Base-by-base conservation (phyloP, 2,888 invertebrate species). In the Limnephilus auricula region DNA sequence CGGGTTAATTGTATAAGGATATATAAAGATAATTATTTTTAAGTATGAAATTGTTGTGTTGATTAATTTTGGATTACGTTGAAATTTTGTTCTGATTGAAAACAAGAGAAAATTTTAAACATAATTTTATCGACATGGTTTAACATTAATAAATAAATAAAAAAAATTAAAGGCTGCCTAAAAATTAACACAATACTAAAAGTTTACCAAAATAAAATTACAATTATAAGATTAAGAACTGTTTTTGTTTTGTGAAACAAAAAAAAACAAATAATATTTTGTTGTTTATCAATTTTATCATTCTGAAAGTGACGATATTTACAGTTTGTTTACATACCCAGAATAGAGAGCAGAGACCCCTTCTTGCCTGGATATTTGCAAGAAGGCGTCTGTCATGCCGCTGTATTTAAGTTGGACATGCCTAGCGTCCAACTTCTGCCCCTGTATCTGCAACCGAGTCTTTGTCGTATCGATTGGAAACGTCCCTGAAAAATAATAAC, bases 381-480 rank as follows among this genome's bases (percentile, higher is more conserved):
- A 95, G 92, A 99, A 97, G 94, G 99, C 99, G 96, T 99, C 99
- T 89, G 97, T 96, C 99, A 99, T 99, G 92, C 99, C 99, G 91
- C 97, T 97, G 94, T 99, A 99, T 93, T 97, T 97, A 40, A 98
- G 95, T 94, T 97, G 96, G 89, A 98, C 96, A 96, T 97, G 97
- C 92, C 97, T 97, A 93, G 97, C 96, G 94, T 98, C 98, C 92
- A 98, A 96, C 94, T 97, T 97, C 95, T 99, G 99, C 1, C 99
- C 99, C 95, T 99, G 99, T 94, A 99, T 97, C 96, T 99, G 99
- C 34, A 99, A 96, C 93, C 99, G 97, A 31, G 99, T 99, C 96
- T 99, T 99, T 34, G 99, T 98, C 50, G 99, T 98, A 95, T 99
- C 99, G 93, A 99, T 98, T n/a, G 99, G 99, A 96, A 99, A 99